Conservation (phyloP, 1,140 invertebrate genomes). For the Drosophila mayri region DNA sequence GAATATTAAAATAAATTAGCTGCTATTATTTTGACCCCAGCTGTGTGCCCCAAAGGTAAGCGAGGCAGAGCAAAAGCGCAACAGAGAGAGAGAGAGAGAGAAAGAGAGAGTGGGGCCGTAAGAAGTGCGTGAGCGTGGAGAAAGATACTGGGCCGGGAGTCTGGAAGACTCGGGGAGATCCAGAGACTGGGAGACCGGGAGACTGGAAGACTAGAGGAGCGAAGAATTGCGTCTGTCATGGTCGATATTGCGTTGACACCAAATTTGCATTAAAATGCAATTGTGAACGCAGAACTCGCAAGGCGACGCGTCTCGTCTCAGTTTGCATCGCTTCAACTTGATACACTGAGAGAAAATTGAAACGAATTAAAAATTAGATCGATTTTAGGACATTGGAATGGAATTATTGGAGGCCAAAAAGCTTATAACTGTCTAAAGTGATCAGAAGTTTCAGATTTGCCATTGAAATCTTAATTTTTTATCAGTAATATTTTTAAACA, state of each 20-base stretch:
- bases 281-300: conserved; percentile 50
- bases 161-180: conserved; percentile 3
- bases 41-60: conserved; percentile 3
- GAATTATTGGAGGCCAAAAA: no score
- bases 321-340: conserved; percentile 7
- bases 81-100: neutral
- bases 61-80: neutral
- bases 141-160: conserved; percentile 15
- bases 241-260: conserved; percentile 83
- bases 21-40: neutral
- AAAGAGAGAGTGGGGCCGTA: neutral
- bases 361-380: neutral
- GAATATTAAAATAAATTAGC: no score
- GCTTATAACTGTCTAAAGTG: no score
- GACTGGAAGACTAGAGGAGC: conserved; percentile 14
- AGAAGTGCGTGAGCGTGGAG: conserved; percentile 21
- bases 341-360: neutral
- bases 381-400: no score
- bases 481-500: no score
- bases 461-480: no score
- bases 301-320: conserved; percentile 16
- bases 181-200: conserved; percentile 16
- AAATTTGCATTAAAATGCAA: conserved; percentile 83
- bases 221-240: conserved; percentile 66
- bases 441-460: no score